A percentile compares a stretch with the other conserved stretches of the same genome.
Conservation (phyloP, 2,888 invertebrate genomes). For the Automeris io region DNA sequence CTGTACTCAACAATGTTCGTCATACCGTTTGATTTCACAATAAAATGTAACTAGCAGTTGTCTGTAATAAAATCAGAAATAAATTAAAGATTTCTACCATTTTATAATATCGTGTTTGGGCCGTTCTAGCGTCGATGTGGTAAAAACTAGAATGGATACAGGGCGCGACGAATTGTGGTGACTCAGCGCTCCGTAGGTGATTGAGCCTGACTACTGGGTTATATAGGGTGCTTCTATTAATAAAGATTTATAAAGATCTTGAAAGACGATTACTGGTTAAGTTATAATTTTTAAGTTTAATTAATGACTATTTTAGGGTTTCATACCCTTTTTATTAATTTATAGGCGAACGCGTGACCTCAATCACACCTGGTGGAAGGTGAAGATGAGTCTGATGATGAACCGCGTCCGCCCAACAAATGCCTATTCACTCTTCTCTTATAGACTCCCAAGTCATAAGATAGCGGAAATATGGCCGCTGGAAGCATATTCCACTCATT, state of each 20-base stretch:
- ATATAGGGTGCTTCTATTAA: slow-evolving; percentile 35
- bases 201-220: slow-evolving; percentile 51
- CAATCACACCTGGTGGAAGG: too few relatives aligned
- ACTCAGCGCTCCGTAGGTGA: slow-evolving; percentile 56
- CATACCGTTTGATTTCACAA: neutral
- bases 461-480: too few relatives aligned
- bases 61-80: slow-evolving; percentile 13
- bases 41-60: neutral
- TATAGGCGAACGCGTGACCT: too few relatives aligned
- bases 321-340: too few relatives aligned
- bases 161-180: slow-evolving; percentile 65
- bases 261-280: too few relatives aligned
- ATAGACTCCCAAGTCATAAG: too few relatives aligned
- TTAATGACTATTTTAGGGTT: too few relatives aligned
- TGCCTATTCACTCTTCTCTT: too few relatives aligned
- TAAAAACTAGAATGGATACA: slow-evolving; percentile 58
- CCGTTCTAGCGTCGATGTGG: slow-evolving; percentile 17
- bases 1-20: neutral
- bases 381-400: too few relatives aligned
- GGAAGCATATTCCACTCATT: too few relatives aligned
- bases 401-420: too few relatives aligned
- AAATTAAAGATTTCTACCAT: slow-evolving; percentile 15
- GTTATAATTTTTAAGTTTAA: too few relatives aligned
- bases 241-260: neutral
- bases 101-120: slow-evolving; percentile 21